A percentile compares a stretch with the other conserved stretches of the same genome.
Evolutionary conservation across 2,888 invertebrate species (phyloP).

Genomic region (Adelognathus sp.): DNA sequence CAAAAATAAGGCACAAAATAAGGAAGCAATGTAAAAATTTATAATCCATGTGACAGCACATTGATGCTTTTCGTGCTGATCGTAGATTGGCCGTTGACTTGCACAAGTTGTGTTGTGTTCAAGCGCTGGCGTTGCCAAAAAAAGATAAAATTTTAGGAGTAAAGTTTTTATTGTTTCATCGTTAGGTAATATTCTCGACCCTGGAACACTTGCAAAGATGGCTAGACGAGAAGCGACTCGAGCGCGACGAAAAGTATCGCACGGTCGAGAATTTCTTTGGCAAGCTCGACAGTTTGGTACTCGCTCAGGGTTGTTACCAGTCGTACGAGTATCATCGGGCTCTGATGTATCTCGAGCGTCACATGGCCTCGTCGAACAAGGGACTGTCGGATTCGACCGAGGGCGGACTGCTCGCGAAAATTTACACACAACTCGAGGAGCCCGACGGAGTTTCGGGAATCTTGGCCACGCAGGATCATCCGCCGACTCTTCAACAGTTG

Average conservation of each 20-base stretch:
- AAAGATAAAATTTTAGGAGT: no score
- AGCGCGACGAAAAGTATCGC: conserved; percentile 66
- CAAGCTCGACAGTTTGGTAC: conserved; percentile 85
- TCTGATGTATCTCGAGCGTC: conserved; percentile 88
- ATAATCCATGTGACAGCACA: no score
- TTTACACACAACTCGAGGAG: conserved; percentile 94
- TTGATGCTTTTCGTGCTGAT: no score
- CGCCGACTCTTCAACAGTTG: conserved; percentile 90
- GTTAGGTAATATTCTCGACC: conserved; percentile 84
- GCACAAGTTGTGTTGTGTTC: no score
- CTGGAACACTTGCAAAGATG: conserved; percentile 90
- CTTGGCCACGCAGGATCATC: conserved; percentile 87
- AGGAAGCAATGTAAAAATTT: no score
- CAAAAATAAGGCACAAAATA: no score
- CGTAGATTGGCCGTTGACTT: no score
- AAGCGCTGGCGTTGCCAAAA: no score
- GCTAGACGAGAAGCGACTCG: conserved; percentile 82
- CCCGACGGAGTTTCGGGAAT: conserved; percentile 94
- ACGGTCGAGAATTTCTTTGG: conserved; percentile 74
- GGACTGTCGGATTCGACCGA: conserved; percentile 74
- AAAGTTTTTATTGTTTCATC: not conserved
- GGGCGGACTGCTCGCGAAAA: conserved; percentile 83
- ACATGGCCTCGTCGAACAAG: conserved; percentile 83
- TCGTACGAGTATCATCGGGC: conserved; percentile 90
- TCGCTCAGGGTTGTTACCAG: conserved; percentile 89